phyloP scores from a whole-genome alignment of 2,888 invertebrate species.

The Linnaemya tessellans region DNA sequence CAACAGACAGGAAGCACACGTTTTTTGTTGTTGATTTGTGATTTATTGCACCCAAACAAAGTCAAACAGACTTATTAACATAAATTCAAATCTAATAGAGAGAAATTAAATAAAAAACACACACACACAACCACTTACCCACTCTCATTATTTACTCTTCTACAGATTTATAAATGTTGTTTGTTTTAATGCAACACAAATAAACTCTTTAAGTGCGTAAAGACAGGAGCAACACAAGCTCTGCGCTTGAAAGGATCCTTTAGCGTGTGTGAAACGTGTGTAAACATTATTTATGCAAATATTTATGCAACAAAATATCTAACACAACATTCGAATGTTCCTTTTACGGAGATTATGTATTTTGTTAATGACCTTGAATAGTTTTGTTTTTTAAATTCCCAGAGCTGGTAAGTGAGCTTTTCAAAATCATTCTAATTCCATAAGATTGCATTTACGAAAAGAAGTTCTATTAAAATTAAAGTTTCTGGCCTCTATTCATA shows the following conservation, averaged over 20 bases:
- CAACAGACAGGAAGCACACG: constrained; percentile 82
- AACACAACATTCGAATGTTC: constrained; percentile 45
- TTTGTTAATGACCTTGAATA: constrained; percentile 55
- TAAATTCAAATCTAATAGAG: constrained; percentile 72
- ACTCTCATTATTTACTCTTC: not conserved
- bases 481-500: no score
- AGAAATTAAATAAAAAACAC: constrained; percentile 77
- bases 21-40: constrained; percentile 72
- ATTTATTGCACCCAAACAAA: constrained; percentile 72
- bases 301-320: constrained; percentile 62
- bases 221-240: constrained; percentile 44
- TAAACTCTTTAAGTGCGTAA: constrained; percentile 55
- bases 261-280: constrained; percentile 66
- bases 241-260: constrained; percentile 16
- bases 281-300: constrained; percentile 74
- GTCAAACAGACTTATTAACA: constrained; percentile 77
- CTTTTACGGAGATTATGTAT: constrained; percentile 3
- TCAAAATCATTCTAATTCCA: no score
- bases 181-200: constrained; percentile 71
- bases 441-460: no score
- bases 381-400: not conserved
- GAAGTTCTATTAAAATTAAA: no score
- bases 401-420: not conserved
- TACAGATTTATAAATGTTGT: constrained; percentile 73
- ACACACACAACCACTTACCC: not conserved